Base-by-base conservation (phyloP, 2,888 invertebrate genomes). In the Aquatica leii region DNA sequence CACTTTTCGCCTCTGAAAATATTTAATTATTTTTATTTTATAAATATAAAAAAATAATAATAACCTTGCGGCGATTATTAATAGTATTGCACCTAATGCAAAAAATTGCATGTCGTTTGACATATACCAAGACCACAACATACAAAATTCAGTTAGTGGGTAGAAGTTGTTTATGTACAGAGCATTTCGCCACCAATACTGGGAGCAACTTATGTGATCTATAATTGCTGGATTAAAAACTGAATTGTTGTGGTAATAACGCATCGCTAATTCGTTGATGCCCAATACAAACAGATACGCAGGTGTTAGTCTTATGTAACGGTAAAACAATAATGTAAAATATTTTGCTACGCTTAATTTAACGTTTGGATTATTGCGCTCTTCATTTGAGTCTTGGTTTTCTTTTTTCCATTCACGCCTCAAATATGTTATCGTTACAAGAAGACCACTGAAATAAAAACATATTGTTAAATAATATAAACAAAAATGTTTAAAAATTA, bases 81-180 rank as follows among this genome's bases (percentile, higher is more conserved):
- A 80, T 31, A 92, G 77, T 62, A 90, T 80, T 14, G 88, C 85
- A 18, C 90, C 89, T 70, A 92, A 84, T 4, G 89, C 84, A 77
- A 90, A 92, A 79, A 92, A 92, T 79, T 92, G 91, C 63, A 90
- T 91, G 75, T 92, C 92, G 73, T 91, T 92, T 6, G 92, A 90
- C 85, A 92, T 88, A 73, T 92, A 92, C 92, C 92, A 92, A 49
- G 90, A 90, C 92, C 92, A 92, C 61, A 90, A 84, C 90, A 92
- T 90, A 78, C 92, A 92, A 84, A 91, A 90, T 76, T 92, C 91
- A 18, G 84, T 83, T 76, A 89, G 88, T 0, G 91, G 89, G 77
- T 86, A 93, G 76, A 92, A 86, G 75, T 92, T 93, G 80, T 93
- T 93, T 74, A 93, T 89, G 77, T 92, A 93, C 12, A 93, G 82